Percentiles rank a stretch among this genome's conserved stretches.
Evolutionary conservation across 2,888 invertebrate genomes (phyloP).

Genomic region (Caenorhabditis auriculariae): DNA sequence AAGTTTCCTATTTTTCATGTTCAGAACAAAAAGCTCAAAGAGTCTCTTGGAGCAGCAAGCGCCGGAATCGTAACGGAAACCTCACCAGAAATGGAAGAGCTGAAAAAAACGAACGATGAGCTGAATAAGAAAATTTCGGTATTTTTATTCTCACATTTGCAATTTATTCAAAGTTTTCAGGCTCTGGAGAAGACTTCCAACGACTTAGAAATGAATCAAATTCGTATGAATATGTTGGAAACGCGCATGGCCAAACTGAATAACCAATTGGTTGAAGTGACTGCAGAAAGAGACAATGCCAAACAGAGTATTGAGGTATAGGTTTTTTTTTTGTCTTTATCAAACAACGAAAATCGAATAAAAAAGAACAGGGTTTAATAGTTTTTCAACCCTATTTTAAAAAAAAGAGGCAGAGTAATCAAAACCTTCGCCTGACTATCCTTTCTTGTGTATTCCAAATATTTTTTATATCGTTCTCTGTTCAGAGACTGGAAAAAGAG

Average conservation of each 20-base stretch:
- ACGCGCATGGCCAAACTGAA: constrained; percentile 7
- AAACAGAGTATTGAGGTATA: constrained; percentile 8
- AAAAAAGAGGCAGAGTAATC: too few species aligned
- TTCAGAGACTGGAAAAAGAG: too few species aligned
- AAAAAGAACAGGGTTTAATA: too few species aligned
- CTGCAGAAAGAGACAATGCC: constrained; percentile 12
- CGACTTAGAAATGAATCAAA: constrained; percentile 1
- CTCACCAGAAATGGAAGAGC: not conserved
- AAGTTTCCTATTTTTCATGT: not conserved
- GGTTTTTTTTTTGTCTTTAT: too few species aligned
- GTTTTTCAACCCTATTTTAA: too few species aligned
- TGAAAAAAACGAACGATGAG: constrained; percentile 4
- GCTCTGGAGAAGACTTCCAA: too few species aligned
- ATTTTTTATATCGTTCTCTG: too few species aligned
- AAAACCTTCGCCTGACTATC: too few species aligned
- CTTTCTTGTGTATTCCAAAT: too few species aligned
- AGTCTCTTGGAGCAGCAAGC: not conserved
- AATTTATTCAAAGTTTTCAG: too few species aligned
- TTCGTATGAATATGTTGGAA: constrained; percentile 19
- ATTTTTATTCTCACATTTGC: too few species aligned
- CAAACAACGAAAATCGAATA: too few species aligned
- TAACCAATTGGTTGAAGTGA: constrained; percentile 11
- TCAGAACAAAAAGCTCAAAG: constrained; percentile 10
- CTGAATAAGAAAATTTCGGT: not conserved
- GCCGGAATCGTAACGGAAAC: not conserved